Conservation (phyloP, 2,888 invertebrate genomes). For the Eilema sororculum region DNA sequence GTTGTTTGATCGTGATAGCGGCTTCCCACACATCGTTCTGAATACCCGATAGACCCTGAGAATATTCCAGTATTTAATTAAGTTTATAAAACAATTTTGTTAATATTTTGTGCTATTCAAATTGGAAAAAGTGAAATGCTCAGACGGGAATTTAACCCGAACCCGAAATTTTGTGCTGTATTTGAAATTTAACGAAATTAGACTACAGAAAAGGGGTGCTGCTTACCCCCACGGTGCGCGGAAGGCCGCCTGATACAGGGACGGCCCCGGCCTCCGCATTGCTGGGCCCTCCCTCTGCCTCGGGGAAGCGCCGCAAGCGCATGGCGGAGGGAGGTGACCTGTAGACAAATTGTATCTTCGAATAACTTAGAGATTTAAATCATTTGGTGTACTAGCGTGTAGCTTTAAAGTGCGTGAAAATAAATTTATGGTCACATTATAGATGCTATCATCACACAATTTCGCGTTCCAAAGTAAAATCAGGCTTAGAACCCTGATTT, state of each 20-base stretch:
- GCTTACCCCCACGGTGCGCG: conserved; percentile 51
- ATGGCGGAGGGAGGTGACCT: conserved; percentile 38
- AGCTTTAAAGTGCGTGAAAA: no score
- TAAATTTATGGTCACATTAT: no score
- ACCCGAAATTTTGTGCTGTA: not conserved
- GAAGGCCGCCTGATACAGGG: conserved; percentile 27
- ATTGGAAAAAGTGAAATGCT: not conserved
- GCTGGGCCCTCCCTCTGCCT: conserved; percentile 46
- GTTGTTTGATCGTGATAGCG: conserved; percentile 88
- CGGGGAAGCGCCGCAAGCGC: conserved; percentile 33
- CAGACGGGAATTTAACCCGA: no score
- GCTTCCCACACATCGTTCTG: conserved; percentile 90
- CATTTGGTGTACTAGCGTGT: not conserved
- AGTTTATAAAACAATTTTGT: not conserved
- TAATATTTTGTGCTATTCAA: not conserved
- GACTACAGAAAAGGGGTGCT: not conserved
- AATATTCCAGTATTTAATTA: conserved; percentile 38
- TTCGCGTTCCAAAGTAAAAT: not conserved
- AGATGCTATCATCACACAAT: not conserved
- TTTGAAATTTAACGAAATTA: not conserved
- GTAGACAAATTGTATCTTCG: conserved; percentile 34
- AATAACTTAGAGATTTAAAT: conserved; percentile 7
- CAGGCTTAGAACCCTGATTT: no score
- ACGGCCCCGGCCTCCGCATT: conserved; percentile 34
- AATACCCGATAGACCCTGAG: conserved; percentile 72